Evolutionary conservation across 64 coral and sea anemone species (phyloP).

Genomic region (Montipora sp.): DNA sequence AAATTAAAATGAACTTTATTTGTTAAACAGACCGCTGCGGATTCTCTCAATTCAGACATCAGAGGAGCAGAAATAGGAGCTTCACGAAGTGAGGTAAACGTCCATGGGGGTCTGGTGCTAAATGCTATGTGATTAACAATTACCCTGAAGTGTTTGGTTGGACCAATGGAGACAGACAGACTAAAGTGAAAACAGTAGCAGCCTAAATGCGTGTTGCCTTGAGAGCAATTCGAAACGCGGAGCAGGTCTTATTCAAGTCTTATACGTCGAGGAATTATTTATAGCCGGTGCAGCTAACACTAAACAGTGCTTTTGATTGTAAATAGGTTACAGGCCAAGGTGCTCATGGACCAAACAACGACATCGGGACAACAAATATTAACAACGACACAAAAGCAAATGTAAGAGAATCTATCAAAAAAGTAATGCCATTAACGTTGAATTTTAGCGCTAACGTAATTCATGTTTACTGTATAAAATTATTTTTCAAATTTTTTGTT

Average conservation of each 20-base stretch:
- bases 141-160: neutral
- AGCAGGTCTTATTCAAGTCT: too few species aligned
- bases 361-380: neutral
- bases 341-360: neutral
- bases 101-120: too few species aligned
- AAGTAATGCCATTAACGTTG: neutral
- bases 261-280: too few species aligned
- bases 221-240: too few species aligned
- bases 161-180: neutral
- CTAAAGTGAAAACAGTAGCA: too few species aligned
- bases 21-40: neutral
- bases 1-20: neutral
- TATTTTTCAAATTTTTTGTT: neutral
- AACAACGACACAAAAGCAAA: constrained; percentile 4
- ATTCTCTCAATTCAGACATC: neutral
- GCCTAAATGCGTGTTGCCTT: too few species aligned
- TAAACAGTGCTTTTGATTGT: neutral
- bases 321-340: neutral
- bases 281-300: too few species aligned
- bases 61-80: neutral
- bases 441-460: too few species aligned
- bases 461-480: too few species aligned
- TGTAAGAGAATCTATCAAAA: neutral
- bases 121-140: too few species aligned
- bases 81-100: neutral